These are phyloP conservation scores for Aporrectodea caliginosa DNA, from an alignment of 1,140 invertebrate genomes.

Conservation along the genomic window DNA sequence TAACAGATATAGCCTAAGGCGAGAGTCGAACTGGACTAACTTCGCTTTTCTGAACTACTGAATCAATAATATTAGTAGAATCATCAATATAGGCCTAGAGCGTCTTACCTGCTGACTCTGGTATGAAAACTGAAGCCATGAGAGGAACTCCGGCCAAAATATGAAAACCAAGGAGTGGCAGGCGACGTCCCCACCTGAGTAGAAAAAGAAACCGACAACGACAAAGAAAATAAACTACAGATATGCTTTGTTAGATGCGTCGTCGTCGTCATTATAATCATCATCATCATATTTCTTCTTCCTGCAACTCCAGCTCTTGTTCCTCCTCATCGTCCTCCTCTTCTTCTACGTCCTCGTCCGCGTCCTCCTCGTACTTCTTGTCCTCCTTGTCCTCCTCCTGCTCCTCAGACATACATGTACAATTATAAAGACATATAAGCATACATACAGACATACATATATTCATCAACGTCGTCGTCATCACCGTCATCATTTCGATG, in stretches of 20 bases:
- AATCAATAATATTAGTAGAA: too few relatives aligned
- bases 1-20: too few relatives aligned
- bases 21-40: too few relatives aligned
- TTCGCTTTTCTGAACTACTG: too few relatives aligned
- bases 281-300: background rate
- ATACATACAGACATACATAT: too few relatives aligned
- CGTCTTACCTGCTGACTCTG: background rate
- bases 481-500: too few relatives aligned
- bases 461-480: too few relatives aligned
- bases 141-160: background rate
- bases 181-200: background rate
- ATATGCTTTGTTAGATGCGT: too few relatives aligned
- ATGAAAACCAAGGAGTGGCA: background rate
- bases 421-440: too few relatives aligned
- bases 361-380: background rate
- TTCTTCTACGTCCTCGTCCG: background rate
- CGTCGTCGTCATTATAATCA: too few relatives aligned
- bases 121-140: background rate
- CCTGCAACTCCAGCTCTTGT: background rate
- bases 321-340: background rate
- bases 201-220: background rate
- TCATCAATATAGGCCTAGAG: too few relatives aligned
- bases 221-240: background rate
- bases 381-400: background rate
- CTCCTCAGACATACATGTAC: too few relatives aligned